Conservation (phyloP, 2,888 invertebrate species). For the Pseudoips prasinana region DNA sequence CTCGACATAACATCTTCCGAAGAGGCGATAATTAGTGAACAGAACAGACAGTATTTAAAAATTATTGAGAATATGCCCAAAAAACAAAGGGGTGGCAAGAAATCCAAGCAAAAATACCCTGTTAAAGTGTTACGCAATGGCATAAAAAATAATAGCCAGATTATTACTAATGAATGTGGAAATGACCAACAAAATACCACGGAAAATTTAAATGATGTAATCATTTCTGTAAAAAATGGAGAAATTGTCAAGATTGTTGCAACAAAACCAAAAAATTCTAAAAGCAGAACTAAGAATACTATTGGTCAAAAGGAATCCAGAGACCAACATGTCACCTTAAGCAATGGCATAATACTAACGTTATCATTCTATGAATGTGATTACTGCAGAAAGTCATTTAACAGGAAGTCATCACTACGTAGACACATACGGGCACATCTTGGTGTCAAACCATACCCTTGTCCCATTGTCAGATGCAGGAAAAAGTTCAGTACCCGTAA, state of each 20-base stretch:
- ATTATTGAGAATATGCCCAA: no score
- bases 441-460: conserved; percentile 83
- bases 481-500: conserved; percentile 84
- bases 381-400: conserved; percentile 84
- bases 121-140: no score
- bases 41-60: no score
- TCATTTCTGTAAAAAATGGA: no score
- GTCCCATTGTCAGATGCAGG: conserved; percentile 80
- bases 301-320: conserved; percentile 10
- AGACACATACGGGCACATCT: conserved; percentile 86
- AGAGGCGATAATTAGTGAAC: no score
- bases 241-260: no score
- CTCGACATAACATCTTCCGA: no score
- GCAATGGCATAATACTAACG: conserved; percentile 43
- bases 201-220: background rate
- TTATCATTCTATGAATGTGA: conserved; percentile 71
- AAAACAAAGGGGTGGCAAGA: no score
- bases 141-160: no score
- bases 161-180: background rate
- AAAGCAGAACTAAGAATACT: conserved; percentile 18
- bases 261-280: conserved; percentile 11
- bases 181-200: background rate
- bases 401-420: conserved; percentile 84
- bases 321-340: conserved; percentile 37
- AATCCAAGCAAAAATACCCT: no score